These are phyloP conservation scores for Noctua janthe DNA, from an alignment of 2,888 invertebrate species.

Conservation along the genomic window DNA sequence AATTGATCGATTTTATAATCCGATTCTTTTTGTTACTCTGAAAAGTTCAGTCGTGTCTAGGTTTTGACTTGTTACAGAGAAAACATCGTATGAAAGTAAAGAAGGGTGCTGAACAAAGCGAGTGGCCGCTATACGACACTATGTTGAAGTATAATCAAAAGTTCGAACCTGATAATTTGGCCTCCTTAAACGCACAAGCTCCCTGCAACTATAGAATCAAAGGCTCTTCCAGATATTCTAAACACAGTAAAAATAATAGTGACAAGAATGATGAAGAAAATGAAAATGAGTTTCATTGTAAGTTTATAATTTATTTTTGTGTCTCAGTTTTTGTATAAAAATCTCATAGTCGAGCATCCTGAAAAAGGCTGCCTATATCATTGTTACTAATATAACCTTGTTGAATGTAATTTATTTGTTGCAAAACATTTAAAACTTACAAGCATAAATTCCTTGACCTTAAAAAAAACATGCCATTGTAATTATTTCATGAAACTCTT, in stretches of 20 bases:
- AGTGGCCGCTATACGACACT: constrained; percentile 82
- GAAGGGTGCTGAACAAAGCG: constrained; percentile 72
- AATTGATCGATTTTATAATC: too few species aligned
- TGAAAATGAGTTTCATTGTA: constrained; percentile 84
- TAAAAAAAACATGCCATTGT: too few species aligned
- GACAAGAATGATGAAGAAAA: constrained; percentile 72
- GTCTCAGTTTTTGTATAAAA: neutral
- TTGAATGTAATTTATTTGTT: neutral
- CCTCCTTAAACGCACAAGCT: constrained; percentile 74
- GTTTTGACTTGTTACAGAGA: constrained; percentile 74
- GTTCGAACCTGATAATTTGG: constrained; percentile 77
- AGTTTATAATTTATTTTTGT: constrained; percentile 63
- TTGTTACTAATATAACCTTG: neutral
- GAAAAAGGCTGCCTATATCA: neutral
- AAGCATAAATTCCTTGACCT: too few species aligned
- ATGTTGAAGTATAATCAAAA: constrained; percentile 80
- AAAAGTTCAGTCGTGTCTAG: neutral
- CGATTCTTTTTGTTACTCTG: neutral
- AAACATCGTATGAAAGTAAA: constrained; percentile 82
- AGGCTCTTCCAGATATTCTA: constrained; percentile 67
- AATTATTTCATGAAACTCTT: neutral
- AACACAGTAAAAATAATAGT: constrained; percentile 59
- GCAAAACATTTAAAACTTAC: neutral
- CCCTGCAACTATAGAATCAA: constrained; percentile 66
- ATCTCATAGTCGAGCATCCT: neutral